These are phyloP conservation scores for Chauna torquata DNA, from an alignment of 2,113 vertebrate species.

Conservation along the genomic window DNA sequence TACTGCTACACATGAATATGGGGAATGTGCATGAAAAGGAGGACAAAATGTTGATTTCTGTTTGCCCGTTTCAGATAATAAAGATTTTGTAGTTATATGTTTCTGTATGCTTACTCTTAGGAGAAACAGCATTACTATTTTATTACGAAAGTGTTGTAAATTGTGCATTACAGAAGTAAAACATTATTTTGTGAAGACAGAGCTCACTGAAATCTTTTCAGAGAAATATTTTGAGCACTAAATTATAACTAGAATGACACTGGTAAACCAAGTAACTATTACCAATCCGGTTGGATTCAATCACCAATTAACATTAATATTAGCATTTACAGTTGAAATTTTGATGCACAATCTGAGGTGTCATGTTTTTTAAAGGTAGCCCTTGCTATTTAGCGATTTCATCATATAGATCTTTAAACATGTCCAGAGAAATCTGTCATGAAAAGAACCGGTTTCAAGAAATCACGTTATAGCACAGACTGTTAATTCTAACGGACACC, in stretches of 20 bases:
- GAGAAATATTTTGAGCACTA: neutral
- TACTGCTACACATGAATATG: neutral
- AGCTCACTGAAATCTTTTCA: neutral
- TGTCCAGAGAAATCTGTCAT: neutral
- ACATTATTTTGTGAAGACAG: neutral
- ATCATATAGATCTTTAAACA: neutral
- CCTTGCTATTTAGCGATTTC: neutral
- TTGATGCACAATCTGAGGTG: rapidly evolving
- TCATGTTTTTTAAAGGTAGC: neutral
- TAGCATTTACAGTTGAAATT: neutral
- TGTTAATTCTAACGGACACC: neutral
- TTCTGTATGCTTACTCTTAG: neutral
- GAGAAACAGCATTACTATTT: neutral
- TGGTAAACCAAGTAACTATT: neutral
- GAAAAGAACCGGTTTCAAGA: neutral
- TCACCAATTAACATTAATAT: neutral
- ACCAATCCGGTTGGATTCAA: neutral
- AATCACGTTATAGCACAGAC: neutral
- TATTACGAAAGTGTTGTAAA: neutral
- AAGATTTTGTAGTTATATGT: neutral
- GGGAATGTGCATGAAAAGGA: neutral
- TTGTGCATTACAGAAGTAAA: neutral
- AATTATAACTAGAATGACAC: neutral
- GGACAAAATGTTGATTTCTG: neutral
- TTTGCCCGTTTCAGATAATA: neutral